These are phyloP conservation scores for Eupeodes latifasciatus DNA, from an alignment of 2,888 invertebrate genomes.

Conservation along the genomic window DNA sequence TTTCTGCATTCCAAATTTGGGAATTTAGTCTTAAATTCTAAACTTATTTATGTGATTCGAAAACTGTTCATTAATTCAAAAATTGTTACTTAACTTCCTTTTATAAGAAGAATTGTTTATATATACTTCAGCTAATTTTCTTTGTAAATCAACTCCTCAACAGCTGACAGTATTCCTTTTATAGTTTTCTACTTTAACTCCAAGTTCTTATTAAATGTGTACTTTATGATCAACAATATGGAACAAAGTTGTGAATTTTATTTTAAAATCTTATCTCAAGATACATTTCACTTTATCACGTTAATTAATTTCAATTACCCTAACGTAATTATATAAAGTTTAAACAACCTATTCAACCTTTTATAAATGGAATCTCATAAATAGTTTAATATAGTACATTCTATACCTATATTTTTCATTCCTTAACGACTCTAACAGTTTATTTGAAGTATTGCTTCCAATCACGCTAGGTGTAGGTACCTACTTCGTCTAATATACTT, in stretches of 20 bases:
- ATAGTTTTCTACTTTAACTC: too few species aligned
- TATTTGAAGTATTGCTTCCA: constrained; percentile 68
- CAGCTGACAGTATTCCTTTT: too few species aligned
- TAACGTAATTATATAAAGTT: constrained; percentile 57
- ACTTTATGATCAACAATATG: too few species aligned
- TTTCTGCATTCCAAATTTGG: too few species aligned
- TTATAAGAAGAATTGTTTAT: too few species aligned
- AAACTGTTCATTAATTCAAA: too few species aligned
- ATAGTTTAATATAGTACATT: neutral
- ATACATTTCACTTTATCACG: constrained; percentile 28
- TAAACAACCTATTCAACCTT: constrained; percentile 52
- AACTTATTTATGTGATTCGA: too few species aligned
- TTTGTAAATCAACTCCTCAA: too few species aligned
- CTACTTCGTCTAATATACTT: neutral
- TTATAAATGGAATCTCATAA: neutral
- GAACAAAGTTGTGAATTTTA: neutral
- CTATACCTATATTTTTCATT: neutral
- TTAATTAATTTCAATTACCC: constrained; percentile 52
- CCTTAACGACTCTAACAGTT: constrained; percentile 29
- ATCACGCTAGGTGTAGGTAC: constrained; percentile 54
- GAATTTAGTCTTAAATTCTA: too few species aligned
- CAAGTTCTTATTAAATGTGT: too few species aligned
- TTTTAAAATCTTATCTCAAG: neutral
- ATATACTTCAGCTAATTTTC: too few species aligned
- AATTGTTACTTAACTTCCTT: too few species aligned